A percentile compares a stretch with the other conserved stretches of the same genome.
These are phyloP conservation scores for Andricus curvator DNA, from an alignment of 2,888 invertebrate genomes.

Conservation along the genomic window DNA sequence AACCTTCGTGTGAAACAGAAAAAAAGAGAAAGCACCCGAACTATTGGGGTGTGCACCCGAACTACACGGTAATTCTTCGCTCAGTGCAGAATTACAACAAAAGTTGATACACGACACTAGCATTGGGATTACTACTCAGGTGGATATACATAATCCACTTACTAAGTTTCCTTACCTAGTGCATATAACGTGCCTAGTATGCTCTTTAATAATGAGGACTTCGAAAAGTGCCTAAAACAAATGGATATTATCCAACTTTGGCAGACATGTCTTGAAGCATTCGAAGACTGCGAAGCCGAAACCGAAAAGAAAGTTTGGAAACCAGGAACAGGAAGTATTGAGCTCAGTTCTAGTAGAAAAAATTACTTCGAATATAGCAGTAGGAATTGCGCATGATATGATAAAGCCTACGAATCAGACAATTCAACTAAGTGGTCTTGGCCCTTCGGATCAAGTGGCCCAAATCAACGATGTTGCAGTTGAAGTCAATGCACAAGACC, in stretches of 20 bases:
- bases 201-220: background rate
- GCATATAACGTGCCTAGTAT: background rate
- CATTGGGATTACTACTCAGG: too few relatives aligned
- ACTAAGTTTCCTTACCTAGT: background rate
- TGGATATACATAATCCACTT: background rate
- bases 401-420: too few relatives aligned
- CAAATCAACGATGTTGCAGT: background rate
- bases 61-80: too few relatives aligned
- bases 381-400: background rate
- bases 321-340: too few relatives aligned
- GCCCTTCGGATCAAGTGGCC: background rate
- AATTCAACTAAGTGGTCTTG: too few relatives aligned
- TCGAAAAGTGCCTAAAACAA: background rate
- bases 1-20: too few relatives aligned
- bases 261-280: background rate
- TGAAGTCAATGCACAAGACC: background rate
- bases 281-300: background rate
- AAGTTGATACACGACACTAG: too few relatives aligned
- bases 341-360: too few relatives aligned
- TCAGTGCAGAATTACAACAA: too few relatives aligned
- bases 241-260: background rate
- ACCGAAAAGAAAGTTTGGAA: background rate
- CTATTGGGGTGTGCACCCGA: too few relatives aligned
- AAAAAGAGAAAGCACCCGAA: too few relatives aligned
- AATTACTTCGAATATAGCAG: background rate